Evolutionary conservation across 92 coral and sea anemone species (phyloP), one percentile per base, ranked within the genome.

Genomic region (Zoanthus solanderi): DNA sequence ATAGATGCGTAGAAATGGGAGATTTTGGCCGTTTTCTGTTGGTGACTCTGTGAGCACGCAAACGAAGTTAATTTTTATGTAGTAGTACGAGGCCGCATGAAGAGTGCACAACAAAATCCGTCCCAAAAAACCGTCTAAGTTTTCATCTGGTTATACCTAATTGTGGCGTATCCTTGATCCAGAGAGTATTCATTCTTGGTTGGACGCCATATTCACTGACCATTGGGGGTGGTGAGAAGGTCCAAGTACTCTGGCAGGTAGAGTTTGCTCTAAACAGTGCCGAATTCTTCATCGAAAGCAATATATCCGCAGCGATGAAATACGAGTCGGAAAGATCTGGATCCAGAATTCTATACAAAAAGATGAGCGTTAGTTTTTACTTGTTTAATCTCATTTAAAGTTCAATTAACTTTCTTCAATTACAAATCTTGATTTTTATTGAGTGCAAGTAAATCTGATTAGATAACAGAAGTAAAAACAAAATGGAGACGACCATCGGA

Each of bases 221-320:
- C 57, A 45, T 30, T 34, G 84, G 72, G 57, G 84, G 74, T 60
- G 84, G 9, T 18, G 84, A 44, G 16, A 79, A 73, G 32, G 74
- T 18, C 72, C 84, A 65, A 16, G 84, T 79, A 23, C 72, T 79
- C 74, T 60, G 72, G 73, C 72, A 79, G 42, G 5, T 60, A 3
- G 73, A 61, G 74, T 47, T 42, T 10, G 72, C 84, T 63, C 84
- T 61, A 54, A 58, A 79, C 44, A 79, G 61, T 28, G 72, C 84
- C 12, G 84, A 79, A 42, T 79, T 79, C 47, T 45, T 79, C 84
- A 79, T 37, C 44, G 84, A 79, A 5, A 79, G 84, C 30, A 79
- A 28, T 17, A 63, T 79, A 45, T 63, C 84, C 73, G 72, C 84
- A 16, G 84, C 84, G 42, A 42, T 61, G 54, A 61, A 45, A 31